phyloP scores from a whole-genome alignment of 2,888 invertebrate species.

The Agriopis marginaria region DNA sequence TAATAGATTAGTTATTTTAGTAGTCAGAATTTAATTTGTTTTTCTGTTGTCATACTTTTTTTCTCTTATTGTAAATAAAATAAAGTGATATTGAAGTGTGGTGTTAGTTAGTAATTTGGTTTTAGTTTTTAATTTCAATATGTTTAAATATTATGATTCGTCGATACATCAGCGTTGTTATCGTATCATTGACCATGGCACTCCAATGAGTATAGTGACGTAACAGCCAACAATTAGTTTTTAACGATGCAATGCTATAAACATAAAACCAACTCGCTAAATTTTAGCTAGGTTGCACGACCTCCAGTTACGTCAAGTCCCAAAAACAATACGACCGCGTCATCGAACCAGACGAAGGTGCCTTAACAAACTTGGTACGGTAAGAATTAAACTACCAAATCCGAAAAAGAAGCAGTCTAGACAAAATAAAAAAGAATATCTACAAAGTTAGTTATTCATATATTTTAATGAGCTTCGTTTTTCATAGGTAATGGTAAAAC shows the following conservation, averaged over 20 bases:
- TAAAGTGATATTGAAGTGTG: too few species aligned
- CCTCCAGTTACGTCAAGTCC: conserved; percentile 1
- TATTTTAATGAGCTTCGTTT: too few species aligned
- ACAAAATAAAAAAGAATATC: background rate
- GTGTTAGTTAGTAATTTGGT: background rate
- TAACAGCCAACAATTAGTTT: conserved; percentile 15
- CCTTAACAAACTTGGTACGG: background rate
- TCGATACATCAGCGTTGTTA: background rate
- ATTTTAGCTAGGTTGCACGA: background rate
- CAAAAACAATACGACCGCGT: background rate
- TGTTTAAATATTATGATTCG: background rate
- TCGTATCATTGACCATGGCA: conserved; percentile 8
- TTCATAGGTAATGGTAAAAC: too few species aligned
- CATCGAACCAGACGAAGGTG: background rate
- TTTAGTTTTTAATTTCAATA: background rate
- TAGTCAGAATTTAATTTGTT: too few species aligned
- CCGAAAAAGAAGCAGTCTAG: background rate
- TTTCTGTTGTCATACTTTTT: too few species aligned
- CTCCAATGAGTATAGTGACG: conserved; percentile 6
- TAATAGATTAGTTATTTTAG: too few species aligned
- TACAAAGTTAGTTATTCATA: too few species aligned
- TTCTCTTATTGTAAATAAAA: too few species aligned
- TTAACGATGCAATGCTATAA: conserved; percentile 19
- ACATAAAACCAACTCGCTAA: conserved; percentile 1
- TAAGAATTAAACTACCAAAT: background rate